Evolutionary conservation across 2,113 vertebrate genomes (phyloP), one percentile per base, ranked within the genome.

Genomic region (Gavialis gangeticus): DNA sequence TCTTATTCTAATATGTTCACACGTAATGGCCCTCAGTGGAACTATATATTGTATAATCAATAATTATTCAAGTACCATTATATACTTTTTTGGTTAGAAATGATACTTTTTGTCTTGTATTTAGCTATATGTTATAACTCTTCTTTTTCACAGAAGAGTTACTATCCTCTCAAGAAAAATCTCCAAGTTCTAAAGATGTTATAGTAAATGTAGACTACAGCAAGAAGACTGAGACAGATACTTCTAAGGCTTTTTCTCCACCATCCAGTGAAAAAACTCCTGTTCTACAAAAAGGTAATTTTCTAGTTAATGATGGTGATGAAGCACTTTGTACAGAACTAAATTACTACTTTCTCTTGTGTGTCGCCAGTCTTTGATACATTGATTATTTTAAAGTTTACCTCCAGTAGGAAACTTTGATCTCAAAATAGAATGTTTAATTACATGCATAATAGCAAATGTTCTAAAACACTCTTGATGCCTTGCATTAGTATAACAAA

Each of bases 141-240:
- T 87, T 92, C 12, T 79, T 88, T 94, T 90, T 62, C 85, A 75
- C 97, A 99, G 99, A 99, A 94, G 99, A 99, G 75, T 85, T 99
- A 95, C 82, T 99, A 2, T 99, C 99, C 28, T 99, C 99, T 57
- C 99, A 99, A 97, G 99, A 99, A 93, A 99, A 99, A 95, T 98
- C 99, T 55, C 98, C 99, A 0, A 98, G 98, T 75, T 92, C 98
- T 92, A 99, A 99, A 97, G 99, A 99, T 82, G 98, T 99, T 28
- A 98, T 99, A 54, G 98, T 99, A 46, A 99, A 98, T 95, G 98
- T 99, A 87, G 99, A 99, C 84, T 98, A 99, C 64, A 99, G 98
- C 98, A 99, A 99, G 97, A 99, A 99, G 92, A 96, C 98, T 1
- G 99, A 99, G 75, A 98, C 96, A 4, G 99, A 99, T 86, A 98